Evolutionary conservation across 1,140 invertebrate genomes (phyloP), one percentile per base, ranked within the genome.

Genomic region (Nymphalis io): DNA sequence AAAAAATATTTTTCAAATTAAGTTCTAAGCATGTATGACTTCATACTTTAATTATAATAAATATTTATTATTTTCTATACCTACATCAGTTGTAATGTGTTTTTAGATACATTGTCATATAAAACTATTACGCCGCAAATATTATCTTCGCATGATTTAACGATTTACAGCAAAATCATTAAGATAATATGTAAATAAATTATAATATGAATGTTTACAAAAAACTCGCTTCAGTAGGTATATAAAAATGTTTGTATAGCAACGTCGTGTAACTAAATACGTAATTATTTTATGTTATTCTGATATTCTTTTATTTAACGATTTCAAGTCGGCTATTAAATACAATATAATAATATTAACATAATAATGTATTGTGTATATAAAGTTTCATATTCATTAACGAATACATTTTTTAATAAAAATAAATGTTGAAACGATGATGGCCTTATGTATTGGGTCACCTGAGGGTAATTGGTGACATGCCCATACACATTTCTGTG

Each of bases 161-260:
- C 66, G n/a, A 68, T 68, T 51, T 33, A 60, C 66, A 60, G 60
- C 46, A 60, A 67, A 67, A 67, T 58, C 42, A 68, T 68, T 60
- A 68, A 53, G 44, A 33, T 68, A 42, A 60, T 46, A 8, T 15
- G 58, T 40, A 60, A 60, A 68, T 60, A 51, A 60, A 67, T 67
- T 48, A 60, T 27, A 67, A 60, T 39, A 59, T 20, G 16, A 51
- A 6, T 20, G 18, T 20, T 51, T 27, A 21, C 3, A 53, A 63
- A 53, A 53, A 63, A 63, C 60, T 46, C 51, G 42, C 40, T 33
- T 62, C 13, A 20, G 44, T 60, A 16, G 20, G 12, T 20, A 16
- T 48, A 20, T 48, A 16, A 16, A 51, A 20, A 18, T 61, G 23
- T 48, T 61, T 61, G 42, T n/a, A 48, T 40, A 59, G 8, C 18